These are phyloP conservation scores for Apostichopus japonicus DNA, from an alignment of 35 echinoderm and acorn worm species.

Conservation along the genomic window DNA sequence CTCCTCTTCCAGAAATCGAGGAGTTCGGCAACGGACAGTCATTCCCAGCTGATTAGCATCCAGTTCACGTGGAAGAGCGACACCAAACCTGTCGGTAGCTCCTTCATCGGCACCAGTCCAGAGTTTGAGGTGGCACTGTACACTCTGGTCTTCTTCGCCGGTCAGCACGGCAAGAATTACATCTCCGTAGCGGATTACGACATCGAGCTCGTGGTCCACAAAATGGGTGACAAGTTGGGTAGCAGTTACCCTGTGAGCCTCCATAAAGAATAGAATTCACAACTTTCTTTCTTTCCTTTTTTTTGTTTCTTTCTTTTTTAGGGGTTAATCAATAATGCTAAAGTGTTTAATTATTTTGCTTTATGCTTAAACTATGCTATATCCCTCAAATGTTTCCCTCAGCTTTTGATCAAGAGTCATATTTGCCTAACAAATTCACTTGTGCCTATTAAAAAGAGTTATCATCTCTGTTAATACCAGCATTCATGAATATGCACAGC, in stretches of 20 bases:
- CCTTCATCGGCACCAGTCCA: conserved; percentile 99
- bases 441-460: no score
- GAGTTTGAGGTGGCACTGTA: conserved; percentile 97
- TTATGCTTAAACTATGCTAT: no score
- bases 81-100: conserved; percentile 88
- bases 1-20: neutral
- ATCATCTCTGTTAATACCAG: no score
- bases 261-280: neutral
- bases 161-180: conserved; percentile 54
- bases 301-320: no score
- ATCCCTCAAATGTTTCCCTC: no score
- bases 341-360: no score
- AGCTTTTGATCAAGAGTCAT: no score
- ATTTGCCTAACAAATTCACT: no score
- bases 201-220: conserved; percentile 75
- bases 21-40: conserved; percentile 19
- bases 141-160: conserved; percentile 77
- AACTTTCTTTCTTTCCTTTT: no score
- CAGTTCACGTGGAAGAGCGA: conserved; percentile 92
- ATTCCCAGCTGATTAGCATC: conserved; percentile 79
- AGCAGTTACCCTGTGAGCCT: conserved; percentile 70
- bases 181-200: conserved; percentile 80
- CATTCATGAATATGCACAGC: no score
- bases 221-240: conserved; percentile 71
- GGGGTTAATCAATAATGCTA: no score